Conservation (phyloP, 2,113 vertebrate species). For the Callorhinus ursinus region DNA sequence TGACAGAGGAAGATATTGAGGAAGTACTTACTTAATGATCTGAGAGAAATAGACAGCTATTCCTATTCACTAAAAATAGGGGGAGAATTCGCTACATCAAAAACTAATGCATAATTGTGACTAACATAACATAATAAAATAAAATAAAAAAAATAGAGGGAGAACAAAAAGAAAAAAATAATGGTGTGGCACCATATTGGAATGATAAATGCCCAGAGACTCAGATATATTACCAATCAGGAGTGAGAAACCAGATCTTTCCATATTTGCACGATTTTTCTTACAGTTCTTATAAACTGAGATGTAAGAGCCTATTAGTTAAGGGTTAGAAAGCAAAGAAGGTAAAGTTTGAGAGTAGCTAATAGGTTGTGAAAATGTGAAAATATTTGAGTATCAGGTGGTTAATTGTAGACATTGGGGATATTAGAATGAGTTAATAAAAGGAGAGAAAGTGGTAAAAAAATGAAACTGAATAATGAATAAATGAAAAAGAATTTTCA, state of each 20-base stretch:
- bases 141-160: neutral
- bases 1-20: neutral
- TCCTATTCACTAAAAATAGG: neutral
- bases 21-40: neutral
- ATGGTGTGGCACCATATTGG: rapidly evolving
- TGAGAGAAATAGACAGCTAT: neutral
- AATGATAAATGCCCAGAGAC: neutral
- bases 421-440: neutral
- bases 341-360: neutral
- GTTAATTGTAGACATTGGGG: neutral
- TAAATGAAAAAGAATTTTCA: neutral
- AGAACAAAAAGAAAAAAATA: neutral
- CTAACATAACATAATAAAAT: no score
- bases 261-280: neutral
- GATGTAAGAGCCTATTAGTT: neutral
- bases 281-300: neutral
- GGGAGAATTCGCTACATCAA: neutral
- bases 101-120: no score
- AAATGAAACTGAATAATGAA: no score
- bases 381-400: neutral
- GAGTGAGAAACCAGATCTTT: neutral
- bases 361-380: neutral
- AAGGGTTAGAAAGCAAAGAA: neutral
- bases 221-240: neutral
- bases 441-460: neutral